phyloP scores from a whole-genome alignment of 2,113 vertebrate species.

The Rattus norvegicus region DNA sequence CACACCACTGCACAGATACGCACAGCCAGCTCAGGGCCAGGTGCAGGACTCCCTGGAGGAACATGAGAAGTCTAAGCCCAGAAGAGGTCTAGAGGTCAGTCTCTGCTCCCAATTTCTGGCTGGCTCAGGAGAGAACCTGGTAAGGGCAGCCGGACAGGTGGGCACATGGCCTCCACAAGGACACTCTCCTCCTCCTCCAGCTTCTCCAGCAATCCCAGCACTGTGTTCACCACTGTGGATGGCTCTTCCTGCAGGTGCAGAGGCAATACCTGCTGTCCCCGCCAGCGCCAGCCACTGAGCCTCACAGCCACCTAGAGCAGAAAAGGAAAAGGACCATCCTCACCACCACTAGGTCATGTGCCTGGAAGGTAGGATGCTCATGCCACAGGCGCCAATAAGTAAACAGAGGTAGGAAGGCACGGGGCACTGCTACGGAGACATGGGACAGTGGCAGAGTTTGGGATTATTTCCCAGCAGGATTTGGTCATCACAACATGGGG shows the following conservation, averaged over 20 bases:
- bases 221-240: slow-evolving; percentile 64
- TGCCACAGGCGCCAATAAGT: not conserved
- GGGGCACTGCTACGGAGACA: not conserved
- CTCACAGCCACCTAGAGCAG: slow-evolving; percentile 82
- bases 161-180: slow-evolving; percentile 83
- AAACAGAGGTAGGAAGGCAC: not conserved
- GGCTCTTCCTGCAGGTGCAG: slow-evolving; percentile 67
- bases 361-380: not conserved
- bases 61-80: slow-evolving; percentile 26
- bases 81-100: not conserved
- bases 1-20: slow-evolving; percentile 86
- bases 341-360: not conserved
- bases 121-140: slow-evolving; percentile 66
- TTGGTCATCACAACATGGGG: not conserved
- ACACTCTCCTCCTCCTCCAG: slow-evolving; percentile 85
- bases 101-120: not conserved
- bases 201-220: slow-evolving; percentile 76
- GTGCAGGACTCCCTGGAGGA: slow-evolving; percentile 47
- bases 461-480: not conserved
- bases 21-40: slow-evolving; percentile 80
- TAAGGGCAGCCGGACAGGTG: slow-evolving; percentile 64
- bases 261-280: slow-evolving; percentile 54
- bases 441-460: not conserved
- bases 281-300: slow-evolving; percentile 80
- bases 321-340: not conserved